Evolutionary conservation across 2,113 vertebrate genomes (phyloP).

Genomic region (Promerops cafer): DNA sequence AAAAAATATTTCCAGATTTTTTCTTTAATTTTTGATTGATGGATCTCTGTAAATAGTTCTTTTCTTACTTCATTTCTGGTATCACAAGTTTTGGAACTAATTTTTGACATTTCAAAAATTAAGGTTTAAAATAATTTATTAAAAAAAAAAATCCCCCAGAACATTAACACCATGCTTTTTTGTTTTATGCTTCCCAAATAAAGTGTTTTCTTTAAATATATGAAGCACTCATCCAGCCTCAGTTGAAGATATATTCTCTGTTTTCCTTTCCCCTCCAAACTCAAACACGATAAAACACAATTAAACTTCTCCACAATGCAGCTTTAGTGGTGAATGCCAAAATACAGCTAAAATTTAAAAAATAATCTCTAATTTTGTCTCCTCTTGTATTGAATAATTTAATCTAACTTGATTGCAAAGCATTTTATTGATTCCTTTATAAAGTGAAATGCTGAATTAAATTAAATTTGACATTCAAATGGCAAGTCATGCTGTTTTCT

Average conservation of each 20-base stretch:
- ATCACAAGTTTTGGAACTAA: not conserved
- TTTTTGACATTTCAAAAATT: not conserved
- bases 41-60: not conserved
- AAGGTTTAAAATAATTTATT: not conserved
- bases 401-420: not conserved
- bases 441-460: not conserved
- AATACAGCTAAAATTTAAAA: not conserved
- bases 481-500: not conserved
- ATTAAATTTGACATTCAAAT: not conserved
- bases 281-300: not conserved
- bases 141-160: not conserved
- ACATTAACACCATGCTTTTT: not conserved
- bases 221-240: accelerated
- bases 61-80: not conserved
- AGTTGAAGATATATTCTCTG: not conserved
- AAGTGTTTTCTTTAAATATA: accelerated
- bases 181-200: not conserved
- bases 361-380: not conserved
- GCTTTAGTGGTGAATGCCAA: not conserved
- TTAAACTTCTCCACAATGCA: not conserved
- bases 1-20: not conserved
- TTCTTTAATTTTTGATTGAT: not conserved
- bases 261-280: not conserved
- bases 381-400: not conserved
- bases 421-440: not conserved